Evolutionary conservation across 2,113 vertebrate genomes (phyloP).

Genomic region (Sapayoa aenigma): DNA sequence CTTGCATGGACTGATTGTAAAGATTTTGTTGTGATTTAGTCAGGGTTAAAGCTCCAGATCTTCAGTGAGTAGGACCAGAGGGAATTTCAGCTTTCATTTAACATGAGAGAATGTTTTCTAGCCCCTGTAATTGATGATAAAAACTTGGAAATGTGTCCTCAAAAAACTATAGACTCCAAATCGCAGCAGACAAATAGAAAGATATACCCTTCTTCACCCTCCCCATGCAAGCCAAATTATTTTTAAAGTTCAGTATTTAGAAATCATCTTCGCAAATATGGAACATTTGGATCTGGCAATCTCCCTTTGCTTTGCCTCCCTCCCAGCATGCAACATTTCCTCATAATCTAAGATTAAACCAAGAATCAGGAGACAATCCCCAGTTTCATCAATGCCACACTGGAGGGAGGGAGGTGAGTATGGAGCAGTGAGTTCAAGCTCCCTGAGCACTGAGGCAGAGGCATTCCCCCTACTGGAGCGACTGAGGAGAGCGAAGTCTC

Average conservation of each 20-base stretch:
- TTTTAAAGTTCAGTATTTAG: constrained; percentile 36
- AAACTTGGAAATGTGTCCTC: constrained; percentile 9
- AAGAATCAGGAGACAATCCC: background rate
- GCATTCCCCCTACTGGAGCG: rapidly evolving
- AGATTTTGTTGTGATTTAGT: background rate
- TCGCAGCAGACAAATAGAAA: background rate
- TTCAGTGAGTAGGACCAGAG: background rate
- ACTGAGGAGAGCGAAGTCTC: rapidly evolving
- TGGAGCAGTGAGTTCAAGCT: background rate
- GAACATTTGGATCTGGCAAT: background rate
- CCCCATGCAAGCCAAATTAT: background rate
- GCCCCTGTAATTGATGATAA: background rate
- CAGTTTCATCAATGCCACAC: rapidly evolving
- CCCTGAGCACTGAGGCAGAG: background rate
- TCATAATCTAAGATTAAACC: background rate
- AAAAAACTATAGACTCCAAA: background rate
- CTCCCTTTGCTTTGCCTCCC: background rate
- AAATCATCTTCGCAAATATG: background rate
- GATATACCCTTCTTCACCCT: background rate
- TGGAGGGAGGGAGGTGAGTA: background rate
- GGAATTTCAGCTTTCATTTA: constrained; percentile 18
- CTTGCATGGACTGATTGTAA: background rate
- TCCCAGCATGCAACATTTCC: background rate
- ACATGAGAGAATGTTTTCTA: constrained; percentile 22
- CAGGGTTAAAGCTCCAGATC: constrained; percentile 32